A percentile compares a stretch with the other conserved stretches of the same genome.
These are phyloP conservation scores for Lampris incognitus DNA, from an alignment of 2,113 vertebrate species.

Conservation along the genomic window DNA sequence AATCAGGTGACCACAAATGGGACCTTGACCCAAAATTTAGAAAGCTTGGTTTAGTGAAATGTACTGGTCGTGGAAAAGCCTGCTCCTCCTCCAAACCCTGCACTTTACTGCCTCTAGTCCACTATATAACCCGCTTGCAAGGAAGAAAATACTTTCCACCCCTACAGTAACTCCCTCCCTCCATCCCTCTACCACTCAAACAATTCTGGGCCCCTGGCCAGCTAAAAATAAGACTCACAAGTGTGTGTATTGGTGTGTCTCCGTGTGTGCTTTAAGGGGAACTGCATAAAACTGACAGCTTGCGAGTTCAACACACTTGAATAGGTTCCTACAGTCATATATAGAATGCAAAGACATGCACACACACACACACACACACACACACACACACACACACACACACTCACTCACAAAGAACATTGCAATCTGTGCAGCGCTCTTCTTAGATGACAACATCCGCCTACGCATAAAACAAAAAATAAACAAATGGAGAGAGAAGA, in stretches of 20 bases:
- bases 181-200: slow-evolving; percentile 18
- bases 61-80: not conserved
- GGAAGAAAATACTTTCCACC: slow-evolving; percentile 25
- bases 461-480: slow-evolving; percentile 34
- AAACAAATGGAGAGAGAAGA: slow-evolving; percentile 33
- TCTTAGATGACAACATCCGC: slow-evolving; percentile 25
- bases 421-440: slow-evolving; percentile 52
- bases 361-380: not conserved
- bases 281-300: slow-evolving; percentile 50
- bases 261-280: slow-evolving; percentile 31
- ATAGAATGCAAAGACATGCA: no score
- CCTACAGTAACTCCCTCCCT: slow-evolving; percentile 15
- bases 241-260: slow-evolving; percentile 10
- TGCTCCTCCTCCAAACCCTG: not conserved
- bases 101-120: not conserved
- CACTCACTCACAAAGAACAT: slow-evolving; percentile 11
- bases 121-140: not conserved
- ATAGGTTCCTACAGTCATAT: no score
- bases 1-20: no score
- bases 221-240: slow-evolving; percentile 45
- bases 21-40: no score
- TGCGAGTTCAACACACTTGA: slow-evolving; percentile 21
- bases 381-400: slow-evolving; percentile 12
- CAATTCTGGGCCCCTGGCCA: slow-evolving; percentile 30
- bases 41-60: not conserved